Evolutionary conservation across 2,797 vertebrate species (phyloP).

Genomic region (Eulemur albifrons): DNA sequence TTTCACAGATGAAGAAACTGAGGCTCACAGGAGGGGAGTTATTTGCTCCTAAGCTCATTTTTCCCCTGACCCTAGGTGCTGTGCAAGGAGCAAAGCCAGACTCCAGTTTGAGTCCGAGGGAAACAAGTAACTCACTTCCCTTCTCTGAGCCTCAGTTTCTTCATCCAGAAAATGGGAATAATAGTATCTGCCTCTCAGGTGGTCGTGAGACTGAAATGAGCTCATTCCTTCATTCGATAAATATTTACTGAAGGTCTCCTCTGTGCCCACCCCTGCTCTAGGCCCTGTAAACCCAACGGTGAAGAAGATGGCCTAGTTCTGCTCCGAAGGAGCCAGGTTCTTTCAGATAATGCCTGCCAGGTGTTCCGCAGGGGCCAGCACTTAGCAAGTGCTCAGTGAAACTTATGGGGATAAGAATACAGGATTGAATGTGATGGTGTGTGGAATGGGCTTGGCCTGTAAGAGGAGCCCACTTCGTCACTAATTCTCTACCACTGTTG

Average conservation of each 20-base stretch:
- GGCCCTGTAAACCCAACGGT: neutral
- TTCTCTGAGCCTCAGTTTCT: neutral
- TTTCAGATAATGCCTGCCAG: neutral
- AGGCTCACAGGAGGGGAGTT: neutral
- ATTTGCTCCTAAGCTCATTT: neutral
- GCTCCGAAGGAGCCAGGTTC: neutral
- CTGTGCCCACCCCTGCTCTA: neutral
- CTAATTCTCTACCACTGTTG: neutral
- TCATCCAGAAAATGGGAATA: neutral
- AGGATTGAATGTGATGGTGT: neutral
- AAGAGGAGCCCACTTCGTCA: neutral
- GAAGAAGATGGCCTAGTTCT: neutral
- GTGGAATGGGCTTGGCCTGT: neutral
- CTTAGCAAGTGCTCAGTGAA: neutral
- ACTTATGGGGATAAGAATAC: neutral
- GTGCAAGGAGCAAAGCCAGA: neutral
- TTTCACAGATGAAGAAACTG: constrained; percentile 5
- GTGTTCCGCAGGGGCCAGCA: neutral
- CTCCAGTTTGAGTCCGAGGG: neutral
- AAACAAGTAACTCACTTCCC: neutral
- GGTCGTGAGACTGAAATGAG: neutral
- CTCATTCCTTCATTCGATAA: neutral
- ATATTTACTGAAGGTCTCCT: neutral
- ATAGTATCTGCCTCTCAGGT: neutral
- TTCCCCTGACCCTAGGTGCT: too few species aligned